phyloP scores from a whole-genome alignment of 2,113 vertebrate genomes.

The Lepidothrix coronata region DNA sequence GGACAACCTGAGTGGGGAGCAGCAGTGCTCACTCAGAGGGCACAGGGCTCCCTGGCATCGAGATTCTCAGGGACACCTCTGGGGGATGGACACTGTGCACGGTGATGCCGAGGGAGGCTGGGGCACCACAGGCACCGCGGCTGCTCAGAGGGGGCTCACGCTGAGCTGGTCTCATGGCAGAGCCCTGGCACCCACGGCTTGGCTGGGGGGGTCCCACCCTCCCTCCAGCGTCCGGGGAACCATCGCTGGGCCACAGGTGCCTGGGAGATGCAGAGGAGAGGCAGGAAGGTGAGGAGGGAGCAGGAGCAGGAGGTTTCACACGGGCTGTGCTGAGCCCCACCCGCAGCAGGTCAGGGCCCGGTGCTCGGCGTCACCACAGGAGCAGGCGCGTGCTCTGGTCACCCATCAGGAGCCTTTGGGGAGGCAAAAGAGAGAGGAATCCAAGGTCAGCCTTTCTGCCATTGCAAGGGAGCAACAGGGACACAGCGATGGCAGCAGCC shows the following conservation, averaged over 20 bases:
- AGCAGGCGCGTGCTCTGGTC: neutral
- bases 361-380: neutral
- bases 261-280: neutral
- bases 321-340: neutral
- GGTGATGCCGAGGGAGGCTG: accelerated
- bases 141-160: neutral
- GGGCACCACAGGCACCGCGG: accelerated
- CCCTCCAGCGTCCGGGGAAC: neutral
- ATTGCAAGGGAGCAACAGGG: accelerated
- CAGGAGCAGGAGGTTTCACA: neutral
- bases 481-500: neutral
- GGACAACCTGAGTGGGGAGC: accelerated
- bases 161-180: accelerated
- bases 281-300: neutral
- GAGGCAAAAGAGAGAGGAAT: neutral
- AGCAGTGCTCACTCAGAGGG: neutral
- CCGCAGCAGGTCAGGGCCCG: accelerated
- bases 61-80: neutral
- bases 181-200: accelerated
- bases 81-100: accelerated
- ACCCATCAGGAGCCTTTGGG: neutral
- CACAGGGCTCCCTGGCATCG: neutral
- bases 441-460: accelerated
- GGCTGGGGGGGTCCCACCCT: neutral
- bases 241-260: accelerated